phyloP scores from a whole-genome alignment of 2,888 invertebrate species.

The Sinhomidia bicolor region DNA sequence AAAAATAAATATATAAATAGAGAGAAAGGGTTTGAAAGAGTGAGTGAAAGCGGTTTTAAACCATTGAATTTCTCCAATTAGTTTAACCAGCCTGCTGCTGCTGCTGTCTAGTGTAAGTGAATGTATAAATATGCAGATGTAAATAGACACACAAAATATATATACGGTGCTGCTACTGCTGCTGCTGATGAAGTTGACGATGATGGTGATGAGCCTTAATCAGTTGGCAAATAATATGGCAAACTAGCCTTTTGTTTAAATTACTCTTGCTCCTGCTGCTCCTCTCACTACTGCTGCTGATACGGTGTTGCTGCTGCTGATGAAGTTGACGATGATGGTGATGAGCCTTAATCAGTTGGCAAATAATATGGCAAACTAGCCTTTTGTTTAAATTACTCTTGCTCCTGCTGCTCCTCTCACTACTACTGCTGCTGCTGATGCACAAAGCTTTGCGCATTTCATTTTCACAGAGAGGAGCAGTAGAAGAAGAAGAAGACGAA shows the following conservation, averaged over 20 bases:
- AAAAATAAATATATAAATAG: too few relatives aligned
- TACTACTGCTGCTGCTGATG: neutral
- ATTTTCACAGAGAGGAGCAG: slow-evolving; percentile 26
- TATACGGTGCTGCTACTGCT: neutral
- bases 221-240: slow-evolving; percentile 66
- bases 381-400: slow-evolving; percentile 64
- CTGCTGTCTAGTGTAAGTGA: neutral
- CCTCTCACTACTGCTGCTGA: neutral
- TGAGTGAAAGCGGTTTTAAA: slow-evolving; percentile 40
- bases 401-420: neutral
- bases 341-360: slow-evolving; percentile 68
- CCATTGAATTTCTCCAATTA: slow-evolving; percentile 52
- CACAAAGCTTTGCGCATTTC: slow-evolving; percentile 42
- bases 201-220: slow-evolving; percentile 61
- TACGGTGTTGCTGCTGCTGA: neutral
- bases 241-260: slow-evolving; percentile 63
- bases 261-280: slow-evolving; percentile 30
- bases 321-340: slow-evolving; percentile 28
- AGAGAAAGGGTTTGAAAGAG: neutral
- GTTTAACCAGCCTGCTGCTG: slow-evolving; percentile 1
- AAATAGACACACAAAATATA: neutral
- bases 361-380: slow-evolving; percentile 61
- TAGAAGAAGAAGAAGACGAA: too few relatives aligned
- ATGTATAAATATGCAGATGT: slow-evolving; percentile 33
- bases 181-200: slow-evolving; percentile 1